Conservation (phyloP, 2,113 vertebrate species). For the Sturnira hondurensis region DNA sequence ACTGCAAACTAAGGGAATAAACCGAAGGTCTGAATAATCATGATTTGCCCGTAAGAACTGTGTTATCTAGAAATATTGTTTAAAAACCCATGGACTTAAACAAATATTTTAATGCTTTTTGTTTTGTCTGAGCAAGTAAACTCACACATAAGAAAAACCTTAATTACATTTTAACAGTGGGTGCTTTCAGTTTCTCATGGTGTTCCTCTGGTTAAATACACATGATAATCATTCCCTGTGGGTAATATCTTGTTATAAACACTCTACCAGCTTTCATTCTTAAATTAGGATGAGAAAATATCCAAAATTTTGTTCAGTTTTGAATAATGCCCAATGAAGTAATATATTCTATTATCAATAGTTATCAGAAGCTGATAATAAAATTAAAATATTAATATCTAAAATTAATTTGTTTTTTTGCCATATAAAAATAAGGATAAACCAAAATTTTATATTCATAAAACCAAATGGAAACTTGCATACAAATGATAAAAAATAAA, state of each 20-base stretch:
- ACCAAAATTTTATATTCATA: not conserved
- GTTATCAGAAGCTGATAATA: not conserved
- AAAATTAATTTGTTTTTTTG: not conserved
- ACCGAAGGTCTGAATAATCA: not conserved
- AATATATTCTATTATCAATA: not conserved
- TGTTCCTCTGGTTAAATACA: slow-evolving; percentile 17
- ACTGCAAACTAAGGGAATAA: not conserved
- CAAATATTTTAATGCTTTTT: not conserved
- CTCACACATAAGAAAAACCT: not conserved
- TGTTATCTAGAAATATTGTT: not conserved
- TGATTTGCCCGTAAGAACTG: not conserved
- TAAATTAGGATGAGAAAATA: not conserved
- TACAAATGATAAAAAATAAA: not conserved
- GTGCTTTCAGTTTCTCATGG: not conserved
- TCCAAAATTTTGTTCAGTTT: not conserved
- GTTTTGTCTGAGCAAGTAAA: not conserved
- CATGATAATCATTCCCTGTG: not conserved
- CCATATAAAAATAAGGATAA: not conserved
- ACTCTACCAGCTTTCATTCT: not conserved
- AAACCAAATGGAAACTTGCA: not conserved
- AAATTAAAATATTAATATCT: not conserved
- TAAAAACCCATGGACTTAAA: not conserved
- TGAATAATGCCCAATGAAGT: not conserved
- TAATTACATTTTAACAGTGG: slow-evolving; percentile 35
- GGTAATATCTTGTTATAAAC: not conserved